Conservation (phyloP, 92 coral and sea anemone species). For the Porites divaricata region DNA sequence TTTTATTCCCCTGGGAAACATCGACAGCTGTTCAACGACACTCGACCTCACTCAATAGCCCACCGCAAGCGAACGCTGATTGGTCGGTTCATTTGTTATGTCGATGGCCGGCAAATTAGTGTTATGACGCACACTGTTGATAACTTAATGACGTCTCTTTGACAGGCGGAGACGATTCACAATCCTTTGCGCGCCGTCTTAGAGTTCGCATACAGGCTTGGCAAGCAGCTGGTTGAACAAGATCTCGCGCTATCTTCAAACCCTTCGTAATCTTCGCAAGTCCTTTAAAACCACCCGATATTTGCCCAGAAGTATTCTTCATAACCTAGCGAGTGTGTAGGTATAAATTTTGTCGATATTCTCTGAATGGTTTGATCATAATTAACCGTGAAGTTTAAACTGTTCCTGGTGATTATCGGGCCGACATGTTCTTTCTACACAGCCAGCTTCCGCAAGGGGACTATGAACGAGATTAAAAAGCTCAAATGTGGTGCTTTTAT, state of each 20-base stretch:
- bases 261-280: constrained; percentile 26
- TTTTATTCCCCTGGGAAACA: constrained; percentile 62
- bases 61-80: constrained; percentile 7
- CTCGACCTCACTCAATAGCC: constrained; percentile 60
- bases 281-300: neutral
- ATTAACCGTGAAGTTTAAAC: neutral
- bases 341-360: constrained; percentile 28
- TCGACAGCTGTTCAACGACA: constrained; percentile 64
- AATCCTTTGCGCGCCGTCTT: constrained; percentile 54
- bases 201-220: constrained; percentile 33
- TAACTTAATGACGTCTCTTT: constrained; percentile 57
- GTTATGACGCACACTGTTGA: constrained; percentile 52
- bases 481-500: neutral
- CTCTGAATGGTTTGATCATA: constrained; percentile 6
- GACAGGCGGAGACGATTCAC: constrained; percentile 50
- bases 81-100: constrained; percentile 29
- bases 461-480: neutral
- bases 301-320: constrained; percentile 11
- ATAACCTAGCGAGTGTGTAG: constrained; percentile 36
- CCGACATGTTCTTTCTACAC: constrained; percentile 30
- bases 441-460: constrained; percentile 23
- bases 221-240: constrained; percentile 28
- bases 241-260: constrained; percentile 28
- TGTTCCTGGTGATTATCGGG: neutral
- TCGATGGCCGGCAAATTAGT: constrained; percentile 49